Evolutionary conservation across 2,888 invertebrate genomes (phyloP), one percentile per base, ranked within the genome.

Genomic region (Drosophila paranaensis): DNA sequence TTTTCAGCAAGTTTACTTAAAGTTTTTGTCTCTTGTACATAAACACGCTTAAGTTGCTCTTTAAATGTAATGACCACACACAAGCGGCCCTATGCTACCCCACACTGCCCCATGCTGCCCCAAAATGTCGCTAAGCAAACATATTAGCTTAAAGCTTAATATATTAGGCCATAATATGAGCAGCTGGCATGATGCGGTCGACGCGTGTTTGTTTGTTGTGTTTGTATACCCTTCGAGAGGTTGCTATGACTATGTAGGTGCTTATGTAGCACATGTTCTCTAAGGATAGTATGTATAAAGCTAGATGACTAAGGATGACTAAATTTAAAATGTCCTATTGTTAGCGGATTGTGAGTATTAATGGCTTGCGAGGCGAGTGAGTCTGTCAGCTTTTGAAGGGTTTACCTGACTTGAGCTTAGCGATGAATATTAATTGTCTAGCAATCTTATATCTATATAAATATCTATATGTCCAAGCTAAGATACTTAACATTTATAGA

Each of bases 81-180:
- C 20, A 8, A 4, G 2, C 30, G 30, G 30, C 30, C 6, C 30
- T 1, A 25, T 25, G 45, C 45, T 25, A 25, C 3, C 27, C 4
- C 27, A 2, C 27, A 27, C 27, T 5, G 27, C 27, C 27, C 25
- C 45, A 25, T 48, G 35, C 20, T 4, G 16, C 11, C n/a, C 27
- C 27, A 54, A 54, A 65, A 46, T 57, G 56, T 57, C 33, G 51
- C 56, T 45, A 61, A 43, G 46, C 65, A 33, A 74, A 76, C 40
- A 76, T 43, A 60, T 70, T 48, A 56, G 66, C 64, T 53, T 61
- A 35, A 65, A 65, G 53, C 43, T 48, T 42, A 54, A 67, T 40
- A 55, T 62, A 45, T 50, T 60, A 56, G 46, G 71, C 45, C 62
- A 51, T 51, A 63, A 42, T 64, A 20, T 43, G 53, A 51, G n/a